phyloP scores from a whole-genome alignment of 2,113 vertebrate genomes.

The Seriola rivoliana region DNA sequence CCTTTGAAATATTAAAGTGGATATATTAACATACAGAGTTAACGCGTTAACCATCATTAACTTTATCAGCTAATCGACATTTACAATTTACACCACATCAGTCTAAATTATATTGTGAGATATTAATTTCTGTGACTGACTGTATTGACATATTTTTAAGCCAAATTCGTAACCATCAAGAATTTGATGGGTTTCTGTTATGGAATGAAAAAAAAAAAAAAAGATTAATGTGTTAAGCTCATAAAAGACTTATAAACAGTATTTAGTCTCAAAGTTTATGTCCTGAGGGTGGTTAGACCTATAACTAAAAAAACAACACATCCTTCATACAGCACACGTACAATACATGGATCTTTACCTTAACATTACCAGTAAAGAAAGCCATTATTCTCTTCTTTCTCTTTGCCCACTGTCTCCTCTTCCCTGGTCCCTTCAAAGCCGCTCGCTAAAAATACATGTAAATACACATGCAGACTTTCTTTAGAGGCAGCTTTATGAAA shows the following conservation, averaged over 20 bases:
- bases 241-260: neutral
- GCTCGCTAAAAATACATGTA: slow-evolving; percentile 65
- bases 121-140: neutral
- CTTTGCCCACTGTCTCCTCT: slow-evolving; percentile 75
- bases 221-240: neutral
- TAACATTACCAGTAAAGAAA: slow-evolving; percentile 75
- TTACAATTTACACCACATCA: slow-evolving; percentile 17
- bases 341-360: slow-evolving; percentile 68
- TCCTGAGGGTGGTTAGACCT: neutral
- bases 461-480: slow-evolving; percentile 61
- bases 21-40: slow-evolving; percentile 34
- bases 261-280: slow-evolving; percentile 4
- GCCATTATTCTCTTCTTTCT: slow-evolving; percentile 77
- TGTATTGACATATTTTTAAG: neutral
- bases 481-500: slow-evolving; percentile 65
- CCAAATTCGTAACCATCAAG: neutral
- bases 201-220: neutral
- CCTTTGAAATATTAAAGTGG: slow-evolving; percentile 75
- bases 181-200: neutral
- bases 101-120: slow-evolving; percentile 2
- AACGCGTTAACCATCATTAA: neutral
- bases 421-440: slow-evolving; percentile 59
- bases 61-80: slow-evolving; percentile 18
- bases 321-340: neutral
- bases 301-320: neutral